Base-by-base conservation (phyloP, 2,888 invertebrate species). In the Rosalia funebris region DNA sequence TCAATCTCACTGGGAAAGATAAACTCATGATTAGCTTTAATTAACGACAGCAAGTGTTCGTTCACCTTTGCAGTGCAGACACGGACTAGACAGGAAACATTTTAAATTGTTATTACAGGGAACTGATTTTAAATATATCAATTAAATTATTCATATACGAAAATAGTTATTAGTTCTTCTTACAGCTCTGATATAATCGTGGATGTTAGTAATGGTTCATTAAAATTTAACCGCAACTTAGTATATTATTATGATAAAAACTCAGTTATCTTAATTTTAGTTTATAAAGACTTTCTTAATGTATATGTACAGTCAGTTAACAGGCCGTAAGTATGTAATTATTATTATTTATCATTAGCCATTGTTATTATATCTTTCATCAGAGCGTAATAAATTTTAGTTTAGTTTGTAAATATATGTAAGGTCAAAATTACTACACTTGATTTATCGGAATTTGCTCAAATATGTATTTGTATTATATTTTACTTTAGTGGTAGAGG, bases 401-500 rank as follows among this genome's bases (percentile, higher is more conserved):
- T 25, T 25, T 25, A 5, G 3, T 25, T 25, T 25, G 25, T 25
- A 25, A 25, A 25, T 25, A 25, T 25, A 25, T 7, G 7, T 25
- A 25, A 25, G 25, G 3, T 5, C 25, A 7, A 25, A 25, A 25
- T 25, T 25, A 5, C 7, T 5, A 25, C 3, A 25, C 25, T 7
- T 25, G 7, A 25, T 25, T 25, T 25, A 25, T 42, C 53, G 32
- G 37, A 53, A 53, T 53, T 53, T 53, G 53, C 53, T 53, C 53
- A 53, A 53, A 42, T 37, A 42, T 11, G 12, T 46, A 32, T 44
- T 41, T 39, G 39, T 50, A 34, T 31, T 31, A 52, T 52, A 52
- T 31, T 52, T 41, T 52, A 41, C 25, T 52, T 32, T 42, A 53
- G 11, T 42, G 53, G 53, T 53, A 53, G 53, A 53, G 53, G 53